A percentile compares a stretch with the other conserved stretches of the same genome.
These are phyloP conservation scores for Probaryconus sp. DNA, from an alignment of 1,140 invertebrate species.

Conservation along the genomic window DNA sequence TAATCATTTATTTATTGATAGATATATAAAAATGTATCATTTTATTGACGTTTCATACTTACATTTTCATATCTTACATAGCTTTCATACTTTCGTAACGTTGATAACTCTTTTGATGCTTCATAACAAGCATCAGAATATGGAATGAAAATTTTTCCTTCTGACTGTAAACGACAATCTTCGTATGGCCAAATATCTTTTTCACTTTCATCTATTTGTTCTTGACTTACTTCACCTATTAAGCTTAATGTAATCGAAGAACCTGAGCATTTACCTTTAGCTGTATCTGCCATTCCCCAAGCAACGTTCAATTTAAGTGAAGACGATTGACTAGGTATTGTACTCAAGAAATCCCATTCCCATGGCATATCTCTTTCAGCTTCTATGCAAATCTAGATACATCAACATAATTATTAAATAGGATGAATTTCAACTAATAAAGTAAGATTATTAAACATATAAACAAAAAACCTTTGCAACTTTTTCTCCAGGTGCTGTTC, in stretches of 20 bases:
- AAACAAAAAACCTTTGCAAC: conserved; percentile 73
- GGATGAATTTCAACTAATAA: no score
- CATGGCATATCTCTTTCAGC: conserved; percentile 69
- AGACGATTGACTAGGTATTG: conserved; percentile 67
- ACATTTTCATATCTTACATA: conserved; percentile 69
- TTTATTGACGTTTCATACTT: conserved; percentile 42
- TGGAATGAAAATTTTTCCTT: conserved; percentile 63
- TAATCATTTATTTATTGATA: conserved; percentile 11
- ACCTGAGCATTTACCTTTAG: conserved; percentile 72
- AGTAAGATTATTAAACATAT: no score
- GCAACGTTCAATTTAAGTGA: conserved; percentile 65
- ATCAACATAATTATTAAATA: neutral
- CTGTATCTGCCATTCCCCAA: conserved; percentile 68
- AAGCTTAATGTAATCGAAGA: conserved; percentile 69
- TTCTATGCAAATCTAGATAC: conserved; percentile 69
- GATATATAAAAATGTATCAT: no score
- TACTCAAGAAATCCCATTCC: conserved; percentile 73
- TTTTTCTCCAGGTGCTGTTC: conserved; percentile 61
- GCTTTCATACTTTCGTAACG: conserved; percentile 71
- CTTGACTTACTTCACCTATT: conserved; percentile 67
- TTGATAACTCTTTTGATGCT: conserved; percentile 73
- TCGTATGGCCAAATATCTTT: conserved; percentile 70
- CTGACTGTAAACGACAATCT: conserved; percentile 65
- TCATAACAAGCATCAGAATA: conserved; percentile 74
- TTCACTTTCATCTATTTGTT: conserved; percentile 68